A percentile compares a stretch with the other conserved stretches of the same genome.
Conservation (phyloP, 2,888 invertebrate genomes). For the Oeneis ivallda region DNA sequence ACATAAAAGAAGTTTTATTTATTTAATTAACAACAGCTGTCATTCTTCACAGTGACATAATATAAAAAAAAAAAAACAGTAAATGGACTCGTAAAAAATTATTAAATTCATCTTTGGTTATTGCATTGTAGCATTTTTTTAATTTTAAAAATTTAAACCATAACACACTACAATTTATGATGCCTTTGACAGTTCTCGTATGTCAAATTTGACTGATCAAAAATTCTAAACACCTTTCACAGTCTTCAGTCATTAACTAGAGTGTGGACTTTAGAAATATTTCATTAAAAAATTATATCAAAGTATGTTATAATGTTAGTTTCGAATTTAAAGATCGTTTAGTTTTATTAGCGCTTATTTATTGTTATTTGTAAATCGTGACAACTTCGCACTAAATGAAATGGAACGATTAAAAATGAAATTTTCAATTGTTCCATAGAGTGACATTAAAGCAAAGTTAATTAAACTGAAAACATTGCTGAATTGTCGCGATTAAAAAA, state of each 20-base stretch:
- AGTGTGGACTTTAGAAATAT: background rate
- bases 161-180: background rate
- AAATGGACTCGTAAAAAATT: background rate
- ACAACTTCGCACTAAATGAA: background rate
- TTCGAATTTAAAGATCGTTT: background rate
- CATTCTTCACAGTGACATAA: background rate
- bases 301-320: background rate
- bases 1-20: background rate
- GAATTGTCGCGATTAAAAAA: slow-evolving; percentile 5
- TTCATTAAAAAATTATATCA: background rate
- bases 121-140: background rate
- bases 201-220: background rate
- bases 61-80: background rate
- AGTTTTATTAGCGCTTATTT: slow-evolving; percentile 2
- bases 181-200: background rate
- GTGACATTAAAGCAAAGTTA: background rate
- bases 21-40: slow-evolving; percentile 1
- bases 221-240: background rate
- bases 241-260: background rate
- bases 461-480: background rate
- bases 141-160: background rate
- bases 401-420: background rate
- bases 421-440: slow-evolving; percentile 1
- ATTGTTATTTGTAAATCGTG: background rate
- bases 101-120: background rate